These are phyloP conservation scores for Syritta pipiens DNA, from an alignment of 2,888 invertebrate species.

Conservation along the genomic window DNA sequence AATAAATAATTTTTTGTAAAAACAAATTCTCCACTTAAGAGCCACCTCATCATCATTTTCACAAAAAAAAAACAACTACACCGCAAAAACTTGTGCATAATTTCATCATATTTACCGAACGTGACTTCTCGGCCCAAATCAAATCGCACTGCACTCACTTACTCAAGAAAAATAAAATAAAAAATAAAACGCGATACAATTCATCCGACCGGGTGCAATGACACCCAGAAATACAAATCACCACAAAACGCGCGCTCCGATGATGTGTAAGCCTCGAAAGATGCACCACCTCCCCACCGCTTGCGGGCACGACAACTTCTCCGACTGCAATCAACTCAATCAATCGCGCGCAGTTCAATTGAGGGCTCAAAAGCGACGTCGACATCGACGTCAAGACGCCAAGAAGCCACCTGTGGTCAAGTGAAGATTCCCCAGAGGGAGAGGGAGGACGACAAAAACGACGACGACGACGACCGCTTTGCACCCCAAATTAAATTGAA, in stretches of 20 bases:
- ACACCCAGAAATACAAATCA: slow-evolving; percentile 47
- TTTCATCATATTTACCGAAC: slow-evolving; percentile 60
- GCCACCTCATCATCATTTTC: slow-evolving; percentile 22
- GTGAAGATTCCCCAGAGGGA: neutral
- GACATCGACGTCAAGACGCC: neutral
- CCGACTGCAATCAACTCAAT: slow-evolving; percentile 32
- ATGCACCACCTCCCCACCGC: neutral
- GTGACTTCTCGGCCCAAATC: slow-evolving; percentile 48
- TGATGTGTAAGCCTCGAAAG: slow-evolving; percentile 25
- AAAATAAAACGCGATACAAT: slow-evolving; percentile 22
- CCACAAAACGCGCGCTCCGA: slow-evolving; percentile 9
- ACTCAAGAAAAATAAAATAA: too few relatives aligned
- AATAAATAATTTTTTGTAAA: neutral
- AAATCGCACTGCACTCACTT: slow-evolving; percentile 40
- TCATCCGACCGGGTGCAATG: slow-evolving; percentile 54
- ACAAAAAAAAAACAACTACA: slow-evolving; percentile 26
- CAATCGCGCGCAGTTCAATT: slow-evolving; percentile 23
- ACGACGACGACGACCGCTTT: slow-evolving; percentile 13
- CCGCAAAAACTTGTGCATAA: slow-evolving; percentile 43
- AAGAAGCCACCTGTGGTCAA: slow-evolving; percentile 39
- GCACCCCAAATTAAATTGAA: slow-evolving; percentile 35
- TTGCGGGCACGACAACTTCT: neutral
- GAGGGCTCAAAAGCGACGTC: neutral
- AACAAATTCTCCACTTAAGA: neutral
- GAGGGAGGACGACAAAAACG: neutral